Percentiles rank a stretch among this genome's conserved stretches.
Evolutionary conservation across 2,797 vertebrate species (phyloP).

Genomic region (Coranthus polyacanthus): DNA sequence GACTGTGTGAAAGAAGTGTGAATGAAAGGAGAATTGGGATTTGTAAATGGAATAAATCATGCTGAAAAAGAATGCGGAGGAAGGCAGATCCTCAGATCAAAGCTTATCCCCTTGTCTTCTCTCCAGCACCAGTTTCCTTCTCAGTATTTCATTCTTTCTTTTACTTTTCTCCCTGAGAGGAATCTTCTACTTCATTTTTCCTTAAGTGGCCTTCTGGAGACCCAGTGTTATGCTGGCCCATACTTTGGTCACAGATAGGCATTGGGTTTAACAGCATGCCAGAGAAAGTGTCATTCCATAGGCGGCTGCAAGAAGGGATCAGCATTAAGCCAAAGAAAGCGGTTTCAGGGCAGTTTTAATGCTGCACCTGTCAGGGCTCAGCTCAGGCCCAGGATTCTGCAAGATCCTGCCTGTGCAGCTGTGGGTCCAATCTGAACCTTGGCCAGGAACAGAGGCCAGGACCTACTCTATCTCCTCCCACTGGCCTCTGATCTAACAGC

Average conservation of each 20-base stretch:
- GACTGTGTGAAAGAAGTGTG: slow-evolving; percentile 18
- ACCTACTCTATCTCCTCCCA: slow-evolving; percentile 35
- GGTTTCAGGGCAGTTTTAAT: slow-evolving; percentile 70
- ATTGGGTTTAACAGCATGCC: slow-evolving; percentile 67
- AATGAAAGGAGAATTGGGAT: slow-evolving; percentile 1
- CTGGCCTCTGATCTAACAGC: slow-evolving; percentile 73
- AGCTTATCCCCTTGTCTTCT: not conserved
- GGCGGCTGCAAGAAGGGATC: slow-evolving; percentile 74
- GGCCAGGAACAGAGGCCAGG: slow-evolving; percentile 58
- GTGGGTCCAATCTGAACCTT: slow-evolving; percentile 68
- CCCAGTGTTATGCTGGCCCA: slow-evolving; percentile 41
- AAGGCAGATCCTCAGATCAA: slow-evolving; percentile 24
- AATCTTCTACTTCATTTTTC: slow-evolving; percentile 10
- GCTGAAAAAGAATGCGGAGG: not conserved
- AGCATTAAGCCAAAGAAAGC: slow-evolving; percentile 74
- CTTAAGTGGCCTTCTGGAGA: slow-evolving; percentile 22
- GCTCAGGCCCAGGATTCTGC: slow-evolving; percentile 64
- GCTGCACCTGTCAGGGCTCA: slow-evolving; percentile 83
- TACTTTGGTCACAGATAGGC: slow-evolving; percentile 66
- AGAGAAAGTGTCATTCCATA: slow-evolving; percentile 60
- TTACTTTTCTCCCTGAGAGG: slow-evolving; percentile 1
- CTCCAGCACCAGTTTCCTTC: slow-evolving; percentile 5
- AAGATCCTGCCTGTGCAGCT: slow-evolving; percentile 74
- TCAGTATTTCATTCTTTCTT: slow-evolving; percentile 6
- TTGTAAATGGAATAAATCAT: slow-evolving; percentile 21